These are phyloP conservation scores for Callosobruchus maculatus DNA, from an alignment of 2,888 invertebrate genomes.

Conservation along the genomic window DNA sequence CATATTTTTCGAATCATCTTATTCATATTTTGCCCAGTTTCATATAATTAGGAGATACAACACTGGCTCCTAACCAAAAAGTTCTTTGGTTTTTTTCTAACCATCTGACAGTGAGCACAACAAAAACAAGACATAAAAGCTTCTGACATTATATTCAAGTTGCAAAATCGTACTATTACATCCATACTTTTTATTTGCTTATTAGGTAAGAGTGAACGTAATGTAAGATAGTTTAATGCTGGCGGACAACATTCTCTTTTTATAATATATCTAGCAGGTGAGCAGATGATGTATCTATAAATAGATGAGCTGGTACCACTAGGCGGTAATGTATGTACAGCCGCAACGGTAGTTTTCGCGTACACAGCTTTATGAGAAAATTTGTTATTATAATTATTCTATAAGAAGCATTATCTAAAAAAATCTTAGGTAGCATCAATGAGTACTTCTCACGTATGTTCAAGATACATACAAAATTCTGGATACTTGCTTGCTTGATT, in stretches of 20 bases:
- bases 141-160: background rate
- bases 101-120: background rate
- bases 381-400: too few relatives aligned
- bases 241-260: background rate
- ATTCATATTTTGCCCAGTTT: too few relatives aligned
- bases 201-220: conserved; percentile 8
- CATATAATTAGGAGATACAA: too few relatives aligned
- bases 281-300: background rate
- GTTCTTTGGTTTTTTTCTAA: background rate
- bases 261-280: background rate
- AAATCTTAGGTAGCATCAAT: too few relatives aligned
- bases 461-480: too few relatives aligned
- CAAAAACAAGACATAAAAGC: background rate
- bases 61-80: too few relatives aligned
- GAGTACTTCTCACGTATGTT: too few relatives aligned
- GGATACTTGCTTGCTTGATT: too few relatives aligned
- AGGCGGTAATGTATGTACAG: background rate
- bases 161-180: conserved; percentile 1
- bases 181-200: conserved; percentile 3
- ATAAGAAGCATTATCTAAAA: too few relatives aligned
- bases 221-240: background rate
- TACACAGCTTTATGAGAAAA: background rate
- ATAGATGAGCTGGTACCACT: background rate
- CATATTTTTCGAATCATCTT: too few relatives aligned
- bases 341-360: background rate